Conservation (phyloP, 2,113 vertebrate genomes). For the Pseudorectes ferrugineus region DNA sequence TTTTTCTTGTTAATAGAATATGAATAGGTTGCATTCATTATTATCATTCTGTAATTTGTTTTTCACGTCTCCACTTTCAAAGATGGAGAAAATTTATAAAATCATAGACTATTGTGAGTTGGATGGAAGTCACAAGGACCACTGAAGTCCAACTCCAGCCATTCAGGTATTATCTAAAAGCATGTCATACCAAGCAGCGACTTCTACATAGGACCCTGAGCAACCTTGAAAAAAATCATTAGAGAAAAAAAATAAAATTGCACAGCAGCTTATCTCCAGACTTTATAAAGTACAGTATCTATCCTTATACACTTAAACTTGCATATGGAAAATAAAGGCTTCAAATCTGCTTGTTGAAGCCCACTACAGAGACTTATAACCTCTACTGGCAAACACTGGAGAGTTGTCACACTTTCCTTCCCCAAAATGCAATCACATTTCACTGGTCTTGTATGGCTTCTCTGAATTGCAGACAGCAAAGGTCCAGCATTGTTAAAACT, state of each 20-base stretch:
- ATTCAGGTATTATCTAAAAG: neutral
- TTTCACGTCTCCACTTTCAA: neutral
- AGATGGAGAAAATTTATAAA: neutral
- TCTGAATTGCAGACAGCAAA: neutral
- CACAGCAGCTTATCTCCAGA: neutral
- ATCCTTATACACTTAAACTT: neutral
- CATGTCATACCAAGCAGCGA: neutral
- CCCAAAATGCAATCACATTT: neutral
- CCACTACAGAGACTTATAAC: neutral
- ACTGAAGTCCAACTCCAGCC: neutral
- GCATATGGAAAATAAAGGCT: neutral
- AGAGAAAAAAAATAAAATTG: neutral
- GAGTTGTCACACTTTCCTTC: neutral
- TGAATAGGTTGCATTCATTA: neutral
- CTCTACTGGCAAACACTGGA: neutral
- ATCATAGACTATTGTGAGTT: neutral
- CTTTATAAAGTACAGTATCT: neutral
- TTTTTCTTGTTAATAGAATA: neutral
- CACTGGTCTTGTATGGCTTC: neutral
- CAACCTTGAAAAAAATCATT: neutral
- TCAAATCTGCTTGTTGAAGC: neutral
- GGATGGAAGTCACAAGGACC: neutral
- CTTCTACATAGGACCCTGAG: neutral
- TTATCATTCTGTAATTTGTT: neutral
- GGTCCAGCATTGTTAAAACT: neutral